Evolutionary conservation across 2,797 vertebrate species (phyloP).

Genomic region (Diglossa cyanea): DNA sequence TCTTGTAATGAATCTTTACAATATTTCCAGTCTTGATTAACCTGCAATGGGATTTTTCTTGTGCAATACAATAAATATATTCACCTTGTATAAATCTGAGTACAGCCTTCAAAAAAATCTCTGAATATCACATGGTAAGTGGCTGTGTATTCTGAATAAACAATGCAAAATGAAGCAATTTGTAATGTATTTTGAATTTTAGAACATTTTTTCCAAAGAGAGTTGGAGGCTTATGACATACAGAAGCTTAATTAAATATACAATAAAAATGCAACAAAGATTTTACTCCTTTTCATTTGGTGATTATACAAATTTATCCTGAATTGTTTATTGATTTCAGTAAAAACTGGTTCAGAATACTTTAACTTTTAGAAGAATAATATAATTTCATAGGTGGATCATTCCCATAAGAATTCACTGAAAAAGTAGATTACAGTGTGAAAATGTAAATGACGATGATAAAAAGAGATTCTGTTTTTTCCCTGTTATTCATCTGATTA

Average conservation of each 20-base stretch:
- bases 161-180: conserved; percentile 13
- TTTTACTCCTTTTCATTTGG: background rate
- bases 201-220: background rate
- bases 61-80: background rate
- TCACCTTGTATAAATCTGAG: background rate
- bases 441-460: background rate
- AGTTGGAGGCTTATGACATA: background rate
- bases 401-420: background rate
- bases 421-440: background rate
- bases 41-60: background rate
- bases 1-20: background rate
- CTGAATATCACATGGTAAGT: background rate
- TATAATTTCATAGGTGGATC: background rate
- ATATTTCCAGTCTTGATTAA: background rate
- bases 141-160: background rate
- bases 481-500: background rate
- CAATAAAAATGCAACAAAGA: background rate
- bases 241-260: background rate
- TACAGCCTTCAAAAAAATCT: background rate
- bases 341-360: background rate
- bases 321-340: background rate
- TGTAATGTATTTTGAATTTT: background rate
- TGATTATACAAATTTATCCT: background rate
- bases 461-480: background rate
- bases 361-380: background rate